Evolutionary conservation across 2,888 invertebrate species (phyloP).

Genomic region (Clostera curtula): DNA sequence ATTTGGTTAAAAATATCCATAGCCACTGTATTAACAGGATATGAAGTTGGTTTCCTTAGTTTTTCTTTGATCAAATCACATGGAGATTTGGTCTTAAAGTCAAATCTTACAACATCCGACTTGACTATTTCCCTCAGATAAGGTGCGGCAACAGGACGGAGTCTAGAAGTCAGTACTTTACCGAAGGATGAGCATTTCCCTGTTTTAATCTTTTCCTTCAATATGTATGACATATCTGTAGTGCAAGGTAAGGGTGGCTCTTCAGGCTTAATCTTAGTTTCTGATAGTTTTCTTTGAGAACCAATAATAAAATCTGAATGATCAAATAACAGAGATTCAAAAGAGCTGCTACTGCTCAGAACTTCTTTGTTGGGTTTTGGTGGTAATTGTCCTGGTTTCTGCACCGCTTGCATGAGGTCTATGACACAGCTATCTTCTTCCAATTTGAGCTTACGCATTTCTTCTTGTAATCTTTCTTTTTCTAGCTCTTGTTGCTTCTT

Average conservation of each 20-base stretch:
- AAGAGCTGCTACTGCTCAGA: conserved; percentile 38
- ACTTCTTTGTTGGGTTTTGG: conserved; percentile 13
- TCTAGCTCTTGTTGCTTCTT: conserved; percentile 38
- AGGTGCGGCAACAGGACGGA: conserved; percentile 43
- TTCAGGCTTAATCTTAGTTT: conserved; percentile 5
- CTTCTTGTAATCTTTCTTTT: conserved; percentile 30
- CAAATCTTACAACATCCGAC: conserved; percentile 36
- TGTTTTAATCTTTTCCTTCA: conserved; percentile 31
- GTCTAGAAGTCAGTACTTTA: conserved; percentile 41
- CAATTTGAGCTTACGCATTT: conserved; percentile 29
- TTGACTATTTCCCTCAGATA: conserved; percentile 35
- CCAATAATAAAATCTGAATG: conserved; percentile 9
- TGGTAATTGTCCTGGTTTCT: conserved; percentile 19
- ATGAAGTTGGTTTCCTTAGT: conserved; percentile 25
- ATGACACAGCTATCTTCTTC: conserved; percentile 41
- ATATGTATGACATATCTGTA: conserved; percentile 50
- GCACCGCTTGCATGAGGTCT: conserved; percentile 47
- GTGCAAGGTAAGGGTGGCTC: conserved; percentile 35
- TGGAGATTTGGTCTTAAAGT: conserved; percentile 51
- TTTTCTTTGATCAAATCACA: conserved; percentile 49
- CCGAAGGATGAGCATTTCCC: conserved; percentile 52
- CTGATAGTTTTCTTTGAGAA: conserved; percentile 1
- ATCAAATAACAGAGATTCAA: conserved; percentile 41
- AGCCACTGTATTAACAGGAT: conserved; percentile 8
- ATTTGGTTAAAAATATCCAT: conserved; percentile 1